phyloP scores from a whole-genome alignment of 2,113 vertebrate species.

The Forbesichthys agassizii region DNA sequence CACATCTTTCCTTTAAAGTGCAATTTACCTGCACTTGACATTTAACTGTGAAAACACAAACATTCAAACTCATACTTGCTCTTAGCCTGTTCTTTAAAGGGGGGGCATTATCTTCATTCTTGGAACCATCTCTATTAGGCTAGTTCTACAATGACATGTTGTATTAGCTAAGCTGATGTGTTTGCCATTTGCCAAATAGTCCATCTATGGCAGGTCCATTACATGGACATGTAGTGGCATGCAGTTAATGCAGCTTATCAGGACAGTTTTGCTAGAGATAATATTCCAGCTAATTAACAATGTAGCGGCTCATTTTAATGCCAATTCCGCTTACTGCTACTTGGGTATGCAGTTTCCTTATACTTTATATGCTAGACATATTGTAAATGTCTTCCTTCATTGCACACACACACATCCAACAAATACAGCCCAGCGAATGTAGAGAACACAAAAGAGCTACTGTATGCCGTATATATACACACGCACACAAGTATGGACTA shows the following conservation, averaged over 20 bases:
- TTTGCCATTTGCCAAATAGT: background rate
- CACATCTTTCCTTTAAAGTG: too few relatives aligned
- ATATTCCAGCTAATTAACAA: conserved; percentile 39
- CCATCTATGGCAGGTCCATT: background rate
- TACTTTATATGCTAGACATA: background rate
- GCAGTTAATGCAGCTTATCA: conserved; percentile 23
- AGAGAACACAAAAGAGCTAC: conserved; percentile 38
- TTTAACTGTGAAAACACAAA: too few relatives aligned
- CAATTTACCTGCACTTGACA: too few relatives aligned
- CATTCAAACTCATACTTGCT: too few relatives aligned
- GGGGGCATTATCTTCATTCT: too few relatives aligned
- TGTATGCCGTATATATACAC: conserved; percentile 48
- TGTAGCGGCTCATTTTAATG: conserved; percentile 36
- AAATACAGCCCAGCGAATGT: conserved; percentile 32
- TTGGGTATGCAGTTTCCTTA: conserved; percentile 6
- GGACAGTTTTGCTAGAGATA: conserved; percentile 11
- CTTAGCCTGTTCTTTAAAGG: conserved; percentile 9
- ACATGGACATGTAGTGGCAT: background rate
- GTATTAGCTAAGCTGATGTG: too few relatives aligned
- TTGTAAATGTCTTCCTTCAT: conserved; percentile 26
- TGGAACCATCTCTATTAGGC: too few relatives aligned
- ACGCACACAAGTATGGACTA: conserved; percentile 32
- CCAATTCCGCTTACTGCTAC: conserved; percentile 29
- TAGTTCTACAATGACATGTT: too few relatives aligned
- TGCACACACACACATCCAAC: conserved; percentile 32